Base-by-base conservation (phyloP, 2,888 invertebrate genomes). In the Drosophila nr. perissopoda region DNA sequence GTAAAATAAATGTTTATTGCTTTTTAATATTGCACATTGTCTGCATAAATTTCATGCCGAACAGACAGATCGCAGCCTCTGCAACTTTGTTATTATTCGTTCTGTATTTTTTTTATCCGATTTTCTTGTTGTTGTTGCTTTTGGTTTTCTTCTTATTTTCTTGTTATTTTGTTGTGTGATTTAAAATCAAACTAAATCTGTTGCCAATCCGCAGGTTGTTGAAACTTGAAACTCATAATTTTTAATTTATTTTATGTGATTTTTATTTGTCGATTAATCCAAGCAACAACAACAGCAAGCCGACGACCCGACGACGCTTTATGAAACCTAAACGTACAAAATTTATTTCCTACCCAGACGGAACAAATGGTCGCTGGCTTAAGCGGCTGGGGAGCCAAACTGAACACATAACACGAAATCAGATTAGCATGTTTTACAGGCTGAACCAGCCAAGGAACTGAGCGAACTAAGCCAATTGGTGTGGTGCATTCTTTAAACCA, bases 161-260 rank as follows among this genome's bases (percentile, higher is more conserved):
- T 31, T 42, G 29, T 58, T 69, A 13, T 49, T 66, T 36, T 71
- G 57, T 69, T 36, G 56, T 64, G 79, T 80, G 89, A 89, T 85
- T 85, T 89, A 80, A 85, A 85, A 89, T 89, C 85, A 85, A 85
- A 85, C 80, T 73, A 89, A 85, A 85, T 85, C 85, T 89, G 89
- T 85, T 85, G 85, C 87, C 84, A 86, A 86, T 89, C 84, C 84
- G 63, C 82, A 78, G 80, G 75, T 74, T 84, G 89, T 89, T 89
- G 90, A 87, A 87, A 87, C 86, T 85, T 89, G 88, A 87, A 87
- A 87, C 86, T 87, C 90, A 89, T 90, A 87, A 90, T 89, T 91
- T 91, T 89, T 90, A 91, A 91, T 91, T 91, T 91, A 91, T 91
- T 91, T 91, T 84, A 89, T 86, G 86, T 82, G 91, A 91, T 91